phyloP scores from a whole-genome alignment of 2,797 vertebrate species.

The Neosilurus hyrtlii region DNA sequence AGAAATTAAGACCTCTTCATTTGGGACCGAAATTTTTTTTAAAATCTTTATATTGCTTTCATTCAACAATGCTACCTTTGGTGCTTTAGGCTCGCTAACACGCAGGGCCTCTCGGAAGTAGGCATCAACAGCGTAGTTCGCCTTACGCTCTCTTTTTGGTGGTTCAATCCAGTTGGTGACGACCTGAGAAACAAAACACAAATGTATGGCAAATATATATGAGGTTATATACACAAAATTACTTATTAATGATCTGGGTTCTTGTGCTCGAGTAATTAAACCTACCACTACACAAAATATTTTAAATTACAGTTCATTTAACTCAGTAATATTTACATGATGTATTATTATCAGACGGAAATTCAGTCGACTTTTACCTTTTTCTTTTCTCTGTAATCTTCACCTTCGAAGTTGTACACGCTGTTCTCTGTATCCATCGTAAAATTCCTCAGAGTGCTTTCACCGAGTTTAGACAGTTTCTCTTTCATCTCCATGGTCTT shows the following conservation, averaged over 20 bases:
- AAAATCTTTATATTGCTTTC: too few species aligned
- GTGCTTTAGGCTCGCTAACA: constrained; percentile 98
- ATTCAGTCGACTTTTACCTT: constrained; percentile 75
- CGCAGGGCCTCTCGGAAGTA: constrained; percentile 97
- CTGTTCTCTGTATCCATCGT: constrained; percentile 96
- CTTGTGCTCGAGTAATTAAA: background rate
- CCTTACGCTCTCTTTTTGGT: constrained; percentile 96
- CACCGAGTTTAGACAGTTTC: constrained; percentile 89
- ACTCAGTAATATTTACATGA: too few species aligned
- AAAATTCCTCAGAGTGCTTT: constrained; percentile 94
- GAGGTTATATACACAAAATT: background rate
- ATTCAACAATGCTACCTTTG: constrained; percentile 78
- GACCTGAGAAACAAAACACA: constrained; percentile 70
- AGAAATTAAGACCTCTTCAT: background rate
- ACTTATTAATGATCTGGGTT: background rate
- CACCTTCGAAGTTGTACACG: constrained; percentile 98
- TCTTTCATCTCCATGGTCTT: constrained; percentile 97
- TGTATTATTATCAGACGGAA: background rate
- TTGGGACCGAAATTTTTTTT: background rate
- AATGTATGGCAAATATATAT: background rate
- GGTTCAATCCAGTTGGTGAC: constrained; percentile 99
- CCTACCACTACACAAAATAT: background rate
- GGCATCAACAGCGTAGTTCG: constrained; percentile 97
- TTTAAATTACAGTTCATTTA: background rate
- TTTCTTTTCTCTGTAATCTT: constrained; percentile 99